Evolutionary conservation across 2,113 vertebrate genomes (phyloP).

Genomic region (Cheirogaleus medius): DNA sequence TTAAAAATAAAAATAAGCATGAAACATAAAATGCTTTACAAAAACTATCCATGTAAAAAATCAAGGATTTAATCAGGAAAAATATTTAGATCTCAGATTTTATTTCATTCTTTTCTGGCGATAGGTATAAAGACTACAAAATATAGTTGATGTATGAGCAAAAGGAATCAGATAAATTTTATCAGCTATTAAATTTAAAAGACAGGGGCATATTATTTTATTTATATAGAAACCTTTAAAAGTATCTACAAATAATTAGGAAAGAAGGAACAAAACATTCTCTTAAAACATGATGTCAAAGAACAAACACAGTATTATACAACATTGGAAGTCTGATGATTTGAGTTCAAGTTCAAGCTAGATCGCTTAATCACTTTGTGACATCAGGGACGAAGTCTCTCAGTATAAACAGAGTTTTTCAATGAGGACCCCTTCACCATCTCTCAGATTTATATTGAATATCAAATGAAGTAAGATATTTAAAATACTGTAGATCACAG

Average conservation of each 20-base stretch:
- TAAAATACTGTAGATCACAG: not conserved
- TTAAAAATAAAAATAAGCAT: slow-evolving; percentile 31
- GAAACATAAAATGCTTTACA: slow-evolving; percentile 14
- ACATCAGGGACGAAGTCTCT: not conserved
- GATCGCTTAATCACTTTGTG: not conserved
- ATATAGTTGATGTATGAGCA: not conserved
- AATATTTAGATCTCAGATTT: slow-evolving; percentile 47
- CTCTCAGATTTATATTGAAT: not conserved
- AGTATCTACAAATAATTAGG: slow-evolving; percentile 23
- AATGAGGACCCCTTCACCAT: not conserved
- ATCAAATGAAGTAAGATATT: not conserved
- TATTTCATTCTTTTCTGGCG: slow-evolving; percentile 18
- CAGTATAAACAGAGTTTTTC: not conserved
- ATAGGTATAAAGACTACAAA: not conserved
- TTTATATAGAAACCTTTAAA: slow-evolving; percentile 3
- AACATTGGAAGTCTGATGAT: not conserved
- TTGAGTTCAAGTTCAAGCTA: slow-evolving; percentile 21
- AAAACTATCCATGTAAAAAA: slow-evolving; percentile 31
- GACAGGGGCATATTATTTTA: not conserved
- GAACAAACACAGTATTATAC: slow-evolving; percentile 7
- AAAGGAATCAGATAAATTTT: not conserved
- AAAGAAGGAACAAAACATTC: not conserved
- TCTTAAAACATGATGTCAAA: not conserved
- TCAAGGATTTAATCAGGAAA: slow-evolving; percentile 26
- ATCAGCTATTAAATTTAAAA: slow-evolving; percentile 39